phyloP scores from a whole-genome alignment of 2,888 invertebrate species.

The Stenolophus ochropezus region DNA sequence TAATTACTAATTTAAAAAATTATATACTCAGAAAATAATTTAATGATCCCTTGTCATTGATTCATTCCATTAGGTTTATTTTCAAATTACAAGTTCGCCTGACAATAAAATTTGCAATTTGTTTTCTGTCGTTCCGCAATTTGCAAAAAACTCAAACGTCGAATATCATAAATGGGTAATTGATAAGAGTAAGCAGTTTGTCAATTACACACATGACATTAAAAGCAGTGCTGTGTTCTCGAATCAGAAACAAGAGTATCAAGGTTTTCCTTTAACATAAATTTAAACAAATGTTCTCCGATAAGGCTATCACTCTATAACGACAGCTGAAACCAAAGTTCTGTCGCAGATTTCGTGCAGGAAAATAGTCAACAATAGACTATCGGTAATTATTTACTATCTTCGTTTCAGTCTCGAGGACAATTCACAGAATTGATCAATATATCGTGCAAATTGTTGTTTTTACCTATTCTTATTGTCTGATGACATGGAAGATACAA shows the following conservation, averaged over 20 bases:
- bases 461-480: not conserved
- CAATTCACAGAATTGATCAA: not conserved
- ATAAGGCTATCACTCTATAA: slow-evolving; percentile 52
- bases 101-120: slow-evolving; percentile 38
- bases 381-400: slow-evolving; percentile 9
- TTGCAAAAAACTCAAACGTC: slow-evolving; percentile 16
- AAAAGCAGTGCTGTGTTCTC: slow-evolving; percentile 56
- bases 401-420: slow-evolving; percentile 3
- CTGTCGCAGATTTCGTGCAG: slow-evolving; percentile 21
- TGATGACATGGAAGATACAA: not conserved
- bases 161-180: slow-evolving; percentile 42
- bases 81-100: not conserved
- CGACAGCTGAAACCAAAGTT: slow-evolving; percentile 41
- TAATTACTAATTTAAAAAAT: slow-evolving; percentile 8
- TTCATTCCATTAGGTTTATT: not conserved
- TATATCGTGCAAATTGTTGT: slow-evolving; percentile 2
- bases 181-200: slow-evolving; percentile 28
- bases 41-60: slow-evolving; percentile 15
- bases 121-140: slow-evolving; percentile 3
- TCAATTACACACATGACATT: slow-evolving; percentile 45
- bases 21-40: not conserved
- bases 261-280: slow-evolving; percentile 57
- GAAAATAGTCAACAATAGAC: slow-evolving; percentile 3
- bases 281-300: slow-evolving; percentile 56
- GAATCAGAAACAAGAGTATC: slow-evolving; percentile 47